Conservation (phyloP, 2,888 invertebrate species). For the Eupithecia subfuscata region DNA sequence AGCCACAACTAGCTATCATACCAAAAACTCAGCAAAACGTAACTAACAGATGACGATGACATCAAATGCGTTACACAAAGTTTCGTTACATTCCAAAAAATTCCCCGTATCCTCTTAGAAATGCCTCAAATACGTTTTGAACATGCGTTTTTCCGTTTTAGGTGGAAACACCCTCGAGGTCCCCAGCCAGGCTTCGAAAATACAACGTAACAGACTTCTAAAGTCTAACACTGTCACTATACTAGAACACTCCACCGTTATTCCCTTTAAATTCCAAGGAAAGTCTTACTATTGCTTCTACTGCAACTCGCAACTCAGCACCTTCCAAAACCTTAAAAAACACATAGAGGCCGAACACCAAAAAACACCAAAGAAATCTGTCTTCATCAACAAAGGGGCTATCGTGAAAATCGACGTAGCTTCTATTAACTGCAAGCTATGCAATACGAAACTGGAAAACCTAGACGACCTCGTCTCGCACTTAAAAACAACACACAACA, state of each 20-base stretch:
- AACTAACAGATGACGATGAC: too few species aligned
- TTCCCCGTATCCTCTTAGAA: not conserved
- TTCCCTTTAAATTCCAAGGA: conserved; percentile 78
- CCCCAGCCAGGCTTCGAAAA: conserved; percentile 54
- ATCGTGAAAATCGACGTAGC: conserved; percentile 76
- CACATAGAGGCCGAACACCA: conserved; percentile 66
- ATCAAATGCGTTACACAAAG: too few species aligned
- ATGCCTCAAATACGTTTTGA: conserved; percentile 17
- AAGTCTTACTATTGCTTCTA: conserved; percentile 76
- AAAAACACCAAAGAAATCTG: conserved; percentile 63
- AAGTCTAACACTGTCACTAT: conserved; percentile 71
- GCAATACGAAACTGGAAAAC: conserved; percentile 49
- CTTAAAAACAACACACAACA: conserved; percentile 56
- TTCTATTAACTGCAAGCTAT: conserved; percentile 56
- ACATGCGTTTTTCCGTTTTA: conserved; percentile 66
- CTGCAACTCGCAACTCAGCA: conserved; percentile 69
- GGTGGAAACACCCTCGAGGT: conserved; percentile 52
- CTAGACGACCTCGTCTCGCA: conserved; percentile 60
- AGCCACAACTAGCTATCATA: too few species aligned
- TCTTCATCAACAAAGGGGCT: conserved; percentile 68
- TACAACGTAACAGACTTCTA: conserved; percentile 68
- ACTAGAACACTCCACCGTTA: conserved; percentile 66
- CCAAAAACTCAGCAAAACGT: too few species aligned
- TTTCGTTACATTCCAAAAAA: too few species aligned
- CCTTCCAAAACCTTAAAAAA: conserved; percentile 62